Base-by-base conservation (phyloP, 2,888 invertebrate genomes). In the Idaea dimidiata region DNA sequence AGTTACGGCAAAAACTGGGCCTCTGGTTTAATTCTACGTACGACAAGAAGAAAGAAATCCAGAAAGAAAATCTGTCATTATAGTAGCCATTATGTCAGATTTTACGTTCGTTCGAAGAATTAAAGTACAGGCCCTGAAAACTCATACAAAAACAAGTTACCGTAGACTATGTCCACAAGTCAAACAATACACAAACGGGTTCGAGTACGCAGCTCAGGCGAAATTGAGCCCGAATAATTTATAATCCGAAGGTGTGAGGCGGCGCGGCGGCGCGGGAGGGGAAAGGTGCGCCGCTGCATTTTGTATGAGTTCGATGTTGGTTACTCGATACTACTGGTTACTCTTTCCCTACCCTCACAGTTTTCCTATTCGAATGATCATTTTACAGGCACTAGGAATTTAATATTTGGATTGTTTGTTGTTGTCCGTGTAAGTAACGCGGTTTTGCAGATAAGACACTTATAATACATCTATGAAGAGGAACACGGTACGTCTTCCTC, bases 141-240 rank as follows among this genome's bases (percentile, higher is more conserved):
- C 32, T 32, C 18, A 43, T n/a, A 64, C 53, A 55, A 31, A n/a
- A 6, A 16, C n/a, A 43, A 54, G 14, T 53, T 54, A 60, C 53
- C 16, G 24, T n/a, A 63, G 18, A 59, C 66, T 70, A 67, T 71
- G 80, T 84, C 75, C 80, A 85, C 83, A 83, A 88, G 82, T 86
- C 86, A 88, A 91, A 89, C 84, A 88, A 86, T 86, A 84, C 86
- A 74, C 78, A 76, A 70, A 69, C 64, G 77, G 78, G 80, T 74
- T 69, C 65, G 77, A 77, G 80, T 74, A 80, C 74, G 78, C n/a
- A 17, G 55, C 74, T 78, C 73, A 77, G 79, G 79, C 73, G 85
- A 87, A 88, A 90, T 90, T 87, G 88, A 86, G 83, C 81, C 80
- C 70, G 89, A 89, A 90, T 90, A 90, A 90, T 90, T 91, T 90